Conservation (phyloP, 2,888 invertebrate species). For the Epinotia brunnichana region DNA sequence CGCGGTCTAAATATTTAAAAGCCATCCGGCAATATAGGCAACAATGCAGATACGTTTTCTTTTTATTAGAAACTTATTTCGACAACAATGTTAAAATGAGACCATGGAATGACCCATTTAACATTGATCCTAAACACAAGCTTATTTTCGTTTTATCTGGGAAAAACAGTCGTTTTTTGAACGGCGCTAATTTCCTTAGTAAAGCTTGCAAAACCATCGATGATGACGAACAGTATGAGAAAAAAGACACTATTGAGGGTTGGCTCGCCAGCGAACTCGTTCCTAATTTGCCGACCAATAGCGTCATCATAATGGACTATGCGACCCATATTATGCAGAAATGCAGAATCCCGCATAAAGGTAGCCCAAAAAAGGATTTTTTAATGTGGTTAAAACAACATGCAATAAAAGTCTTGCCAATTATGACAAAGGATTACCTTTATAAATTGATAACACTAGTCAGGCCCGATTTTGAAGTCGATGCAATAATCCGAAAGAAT, state of each 20-base stretch:
- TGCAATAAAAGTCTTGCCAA: background rate
- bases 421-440: background rate
- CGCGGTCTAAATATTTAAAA: conserved; percentile 1
- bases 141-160: background rate
- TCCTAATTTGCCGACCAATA: conserved; percentile 7
- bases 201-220: background rate
- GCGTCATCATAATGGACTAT: background rate
- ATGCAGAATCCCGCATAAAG: background rate
- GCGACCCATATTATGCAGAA: background rate
- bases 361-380: no score
- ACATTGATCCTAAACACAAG: background rate
- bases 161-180: background rate
- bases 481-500: background rate
- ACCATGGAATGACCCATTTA: background rate
- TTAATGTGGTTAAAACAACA: background rate
- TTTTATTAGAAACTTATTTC: background rate
- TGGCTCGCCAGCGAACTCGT: background rate
- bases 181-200: background rate
- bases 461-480: background rate
- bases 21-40: background rate
- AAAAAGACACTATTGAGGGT: background rate
- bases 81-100: background rate
- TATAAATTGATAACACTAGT: background rate
- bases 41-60: background rate
- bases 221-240: background rate